phyloP scores from a whole-genome alignment of 35 echinoderm and acorn worm species.

The Hemicentrotus pulcherrimus region DNA sequence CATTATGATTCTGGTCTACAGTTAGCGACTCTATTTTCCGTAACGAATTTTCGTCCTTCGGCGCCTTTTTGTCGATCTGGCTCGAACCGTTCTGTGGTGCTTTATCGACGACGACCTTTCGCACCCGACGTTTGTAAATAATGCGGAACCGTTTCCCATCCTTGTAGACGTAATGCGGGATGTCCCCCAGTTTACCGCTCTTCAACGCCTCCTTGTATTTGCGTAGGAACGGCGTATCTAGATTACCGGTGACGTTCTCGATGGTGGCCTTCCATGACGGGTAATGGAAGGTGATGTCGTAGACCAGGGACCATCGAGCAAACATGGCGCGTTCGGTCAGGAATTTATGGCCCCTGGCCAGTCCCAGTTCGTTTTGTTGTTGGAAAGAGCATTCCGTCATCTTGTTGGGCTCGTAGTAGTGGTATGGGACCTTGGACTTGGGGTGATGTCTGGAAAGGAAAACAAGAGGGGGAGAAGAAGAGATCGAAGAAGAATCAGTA shows the following conservation, averaged over 20 bases:
- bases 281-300: constrained; percentile 69
- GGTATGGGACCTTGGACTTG: constrained; percentile 71
- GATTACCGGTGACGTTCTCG: constrained; percentile 44
- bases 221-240: constrained; percentile 72
- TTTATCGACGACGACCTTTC: neutral
- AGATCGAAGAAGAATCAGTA: no score
- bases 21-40: neutral
- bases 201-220: constrained; percentile 65
- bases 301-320: constrained; percentile 61
- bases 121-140: neutral
- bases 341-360: constrained; percentile 68
- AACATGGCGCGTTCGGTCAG: constrained; percentile 81
- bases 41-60: neutral
- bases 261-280: constrained; percentile 63
- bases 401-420: constrained; percentile 71
- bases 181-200: constrained; percentile 14
- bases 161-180: constrained; percentile 2
- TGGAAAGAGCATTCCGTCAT: constrained; percentile 76
- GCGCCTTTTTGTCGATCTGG: neutral
- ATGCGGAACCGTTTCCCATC: neutral
- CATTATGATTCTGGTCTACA: no score
- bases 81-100: neutral
- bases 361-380: constrained; percentile 49
- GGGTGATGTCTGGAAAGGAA: constrained; percentile 23
- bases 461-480: no score